These are phyloP conservation scores for Gymnoscopelus microlampas DNA, from an alignment of 2,797 vertebrate species.

Conservation along the genomic window DNA sequence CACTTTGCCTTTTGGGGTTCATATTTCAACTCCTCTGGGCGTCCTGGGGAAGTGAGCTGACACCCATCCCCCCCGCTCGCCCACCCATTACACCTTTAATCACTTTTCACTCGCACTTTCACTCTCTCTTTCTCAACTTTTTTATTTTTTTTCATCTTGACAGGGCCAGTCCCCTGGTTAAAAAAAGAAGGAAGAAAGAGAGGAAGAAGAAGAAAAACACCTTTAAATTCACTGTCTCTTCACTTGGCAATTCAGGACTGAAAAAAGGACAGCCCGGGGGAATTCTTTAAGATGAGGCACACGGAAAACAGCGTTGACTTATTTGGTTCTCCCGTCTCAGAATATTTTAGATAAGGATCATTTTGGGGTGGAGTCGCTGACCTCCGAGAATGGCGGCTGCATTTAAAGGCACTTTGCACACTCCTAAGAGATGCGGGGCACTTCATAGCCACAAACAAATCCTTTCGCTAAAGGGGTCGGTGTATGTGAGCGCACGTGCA, in stretches of 20 bases:
- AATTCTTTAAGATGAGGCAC: constrained; percentile 25
- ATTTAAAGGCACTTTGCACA: constrained; percentile 8
- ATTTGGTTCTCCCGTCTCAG: constrained; percentile 18
- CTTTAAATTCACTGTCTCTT: constrained; percentile 54
- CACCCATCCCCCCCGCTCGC: constrained; percentile 12
- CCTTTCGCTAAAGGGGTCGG: background rate
- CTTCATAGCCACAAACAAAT: background rate
- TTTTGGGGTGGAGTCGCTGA: constrained; percentile 31
- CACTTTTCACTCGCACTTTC: constrained; percentile 27
- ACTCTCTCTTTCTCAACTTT: background rate
- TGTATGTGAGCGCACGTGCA: constrained; percentile 9
- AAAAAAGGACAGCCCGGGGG: constrained; percentile 15
- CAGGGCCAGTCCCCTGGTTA: constrained; percentile 28
- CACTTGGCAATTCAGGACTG: constrained; percentile 43
- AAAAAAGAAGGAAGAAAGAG: no score
- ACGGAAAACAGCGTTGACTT: background rate
- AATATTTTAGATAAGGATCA: constrained; percentile 34
- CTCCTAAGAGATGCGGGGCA: background rate
- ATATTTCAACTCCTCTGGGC: constrained; percentile 59
- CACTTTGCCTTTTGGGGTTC: constrained; percentile 57
- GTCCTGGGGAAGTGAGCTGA: constrained; percentile 26
- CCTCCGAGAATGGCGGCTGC: constrained; percentile 15
- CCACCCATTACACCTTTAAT: constrained; percentile 60
- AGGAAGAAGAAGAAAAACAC: background rate
- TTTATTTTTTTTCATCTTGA: constrained; percentile 4